Percentiles rank a stretch among this genome's conserved stretches.
These are phyloP conservation scores for Meriones unguiculatus DNA, from an alignment of 2,113 vertebrate genomes.

Conservation along the genomic window DNA sequence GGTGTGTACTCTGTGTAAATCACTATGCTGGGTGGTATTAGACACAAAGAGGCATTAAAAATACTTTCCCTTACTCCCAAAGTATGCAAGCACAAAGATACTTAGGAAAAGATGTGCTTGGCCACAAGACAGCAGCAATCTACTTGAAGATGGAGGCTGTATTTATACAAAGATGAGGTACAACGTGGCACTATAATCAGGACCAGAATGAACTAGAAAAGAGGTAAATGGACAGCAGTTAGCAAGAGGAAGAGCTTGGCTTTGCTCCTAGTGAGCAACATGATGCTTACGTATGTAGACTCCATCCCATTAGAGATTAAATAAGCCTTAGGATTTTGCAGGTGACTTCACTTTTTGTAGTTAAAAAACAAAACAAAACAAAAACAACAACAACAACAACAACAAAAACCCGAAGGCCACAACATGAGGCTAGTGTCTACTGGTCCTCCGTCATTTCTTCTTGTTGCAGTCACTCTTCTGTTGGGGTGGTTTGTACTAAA, in stretches of 20 bases:
- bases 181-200: background rate
- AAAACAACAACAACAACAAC: no score
- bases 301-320: constrained; percentile 41
- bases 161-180: constrained; percentile 16
- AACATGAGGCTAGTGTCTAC: background rate
- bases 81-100: background rate
- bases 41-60: background rate
- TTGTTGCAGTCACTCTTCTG: background rate
- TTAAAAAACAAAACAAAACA: background rate
- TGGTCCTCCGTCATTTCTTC: background rate
- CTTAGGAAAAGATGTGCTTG: background rate
- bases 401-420: no score
- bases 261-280: background rate
- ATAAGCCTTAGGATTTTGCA: background rate
- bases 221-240: background rate
- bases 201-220: background rate
- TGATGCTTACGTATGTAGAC: background rate
- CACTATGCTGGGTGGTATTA: background rate
- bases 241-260: background rate
- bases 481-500: background rate
- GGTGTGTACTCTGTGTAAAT: background rate
- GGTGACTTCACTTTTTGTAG: constrained; percentile 5
- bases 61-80: background rate
- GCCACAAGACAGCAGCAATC: background rate
- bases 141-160: background rate